phyloP scores from a whole-genome alignment of 2,113 vertebrate species.

The Spea multiplicata region DNA sequence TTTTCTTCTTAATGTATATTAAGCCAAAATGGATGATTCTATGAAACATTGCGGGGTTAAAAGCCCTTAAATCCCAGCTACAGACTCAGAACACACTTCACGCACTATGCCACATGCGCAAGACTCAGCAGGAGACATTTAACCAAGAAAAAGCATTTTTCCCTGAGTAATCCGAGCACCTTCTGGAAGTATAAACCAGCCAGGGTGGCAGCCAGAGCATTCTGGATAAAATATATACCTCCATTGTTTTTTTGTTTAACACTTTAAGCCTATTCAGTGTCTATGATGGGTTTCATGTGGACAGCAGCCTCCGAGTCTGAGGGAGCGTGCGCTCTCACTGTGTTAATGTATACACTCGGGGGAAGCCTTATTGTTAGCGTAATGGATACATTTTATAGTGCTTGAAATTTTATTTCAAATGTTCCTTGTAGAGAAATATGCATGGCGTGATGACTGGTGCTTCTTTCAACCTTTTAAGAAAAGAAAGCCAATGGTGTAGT shows the following conservation, averaged over 20 bases:
- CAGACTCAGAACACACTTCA: background rate
- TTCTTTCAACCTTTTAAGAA: too few relatives aligned
- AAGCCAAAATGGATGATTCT: background rate
- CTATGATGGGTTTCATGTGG: background rate
- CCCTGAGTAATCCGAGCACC: background rate
- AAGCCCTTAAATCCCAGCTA: background rate
- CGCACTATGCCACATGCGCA: background rate
- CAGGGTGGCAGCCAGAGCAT: background rate
- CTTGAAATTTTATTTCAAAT: too few relatives aligned
- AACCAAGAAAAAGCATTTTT: background rate
- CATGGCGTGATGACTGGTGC: too few relatives aligned
- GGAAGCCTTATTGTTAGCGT: too few relatives aligned
- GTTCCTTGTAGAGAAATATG: too few relatives aligned
- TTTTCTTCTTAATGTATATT: background rate
- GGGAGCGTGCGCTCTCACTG: too few relatives aligned
- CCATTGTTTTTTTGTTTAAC: background rate
- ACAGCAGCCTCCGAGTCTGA: background rate
- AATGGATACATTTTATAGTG: too few relatives aligned
- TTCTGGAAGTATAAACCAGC: background rate
- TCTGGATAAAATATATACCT: slow-evolving; percentile 18
- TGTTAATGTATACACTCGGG: too few relatives aligned
- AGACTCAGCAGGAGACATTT: slow-evolving; percentile 20
- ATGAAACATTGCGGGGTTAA: background rate
- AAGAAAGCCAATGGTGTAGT: too few relatives aligned
- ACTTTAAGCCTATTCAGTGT: background rate